Conservation (phyloP, 1,140 invertebrate genomes). For the Philotrypesis tridentata region DNA sequence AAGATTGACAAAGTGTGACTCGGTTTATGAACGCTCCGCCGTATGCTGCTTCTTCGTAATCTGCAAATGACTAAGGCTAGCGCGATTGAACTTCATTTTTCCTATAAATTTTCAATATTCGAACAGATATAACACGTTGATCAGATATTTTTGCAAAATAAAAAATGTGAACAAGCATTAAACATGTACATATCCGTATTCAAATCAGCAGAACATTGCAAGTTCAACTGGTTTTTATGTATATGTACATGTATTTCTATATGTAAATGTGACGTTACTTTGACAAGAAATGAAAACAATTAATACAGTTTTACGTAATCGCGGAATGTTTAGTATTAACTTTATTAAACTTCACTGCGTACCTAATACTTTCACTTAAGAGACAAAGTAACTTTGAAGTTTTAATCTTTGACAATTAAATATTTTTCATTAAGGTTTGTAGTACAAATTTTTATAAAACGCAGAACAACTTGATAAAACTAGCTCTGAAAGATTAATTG, state of each 20-base stretch:
- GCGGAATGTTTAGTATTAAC: slow-evolving; percentile 38
- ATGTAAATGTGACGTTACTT: slow-evolving; percentile 10
- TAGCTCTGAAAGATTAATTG: neutral
- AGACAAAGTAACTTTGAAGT: slow-evolving; percentile 27
- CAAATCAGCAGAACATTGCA: neutral
- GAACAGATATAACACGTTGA: neutral
- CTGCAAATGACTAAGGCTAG: slow-evolving; percentile 5
- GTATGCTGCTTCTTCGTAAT: neutral
- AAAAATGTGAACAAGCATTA: slow-evolving; percentile 20
- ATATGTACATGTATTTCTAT: neutral
- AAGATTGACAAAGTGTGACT: slow-evolving; percentile 1
- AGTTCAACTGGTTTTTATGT: neutral
- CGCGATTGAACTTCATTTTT: slow-evolving; percentile 23
- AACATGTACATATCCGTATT: slow-evolving; percentile 20
- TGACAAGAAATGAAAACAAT: slow-evolving; percentile 3
- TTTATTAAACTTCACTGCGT: slow-evolving; percentile 37
- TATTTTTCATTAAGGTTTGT: neutral
- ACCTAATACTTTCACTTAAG: slow-evolving; percentile 31
- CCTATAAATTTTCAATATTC: neutral
- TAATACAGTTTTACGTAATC: slow-evolving; percentile 9
- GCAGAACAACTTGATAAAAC: neutral
- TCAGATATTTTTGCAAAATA: slow-evolving; percentile 29
- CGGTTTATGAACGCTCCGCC: neutral
- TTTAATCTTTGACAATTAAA: neutral
- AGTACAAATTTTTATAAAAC: slow-evolving; percentile 33